phyloP scores from a whole-genome alignment of 2,888 invertebrate species.

The Pachymerium ferrugineum region DNA sequence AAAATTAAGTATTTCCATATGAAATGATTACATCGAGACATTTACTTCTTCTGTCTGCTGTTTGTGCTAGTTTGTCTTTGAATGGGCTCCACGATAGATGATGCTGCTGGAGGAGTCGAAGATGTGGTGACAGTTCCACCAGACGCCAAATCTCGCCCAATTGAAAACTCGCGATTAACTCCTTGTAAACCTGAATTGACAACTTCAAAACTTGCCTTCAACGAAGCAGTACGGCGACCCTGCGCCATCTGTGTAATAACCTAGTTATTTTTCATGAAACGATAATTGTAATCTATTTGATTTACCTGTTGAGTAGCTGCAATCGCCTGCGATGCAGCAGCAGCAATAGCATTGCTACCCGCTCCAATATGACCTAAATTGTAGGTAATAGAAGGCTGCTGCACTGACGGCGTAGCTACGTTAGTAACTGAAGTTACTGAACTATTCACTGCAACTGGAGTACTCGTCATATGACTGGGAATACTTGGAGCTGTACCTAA shows the following conservation, averaged over 20 bases:
- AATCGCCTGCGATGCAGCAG: conserved; percentile 91
- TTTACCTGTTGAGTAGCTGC: conserved; percentile 83
- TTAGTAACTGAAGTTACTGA: conserved; percentile 43
- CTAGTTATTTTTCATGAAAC: neutral
- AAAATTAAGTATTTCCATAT: neutral
- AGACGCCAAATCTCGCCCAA: conserved; percentile 61
- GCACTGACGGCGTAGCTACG: conserved; percentile 1
- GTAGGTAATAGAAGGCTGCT: conserved; percentile 42
- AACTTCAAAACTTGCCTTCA: conserved; percentile 93
- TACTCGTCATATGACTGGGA: neutral
- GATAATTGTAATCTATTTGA: too few species aligned
- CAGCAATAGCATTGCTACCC: conserved; percentile 80
- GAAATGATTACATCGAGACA: neutral
- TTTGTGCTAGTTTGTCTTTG: conserved; percentile 14
- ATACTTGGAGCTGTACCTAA: neutral
- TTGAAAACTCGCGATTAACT: conserved; percentile 56
- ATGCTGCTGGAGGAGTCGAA: conserved; percentile 37
- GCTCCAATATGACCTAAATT: conserved; percentile 74
- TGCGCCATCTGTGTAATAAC: conserved; percentile 69
- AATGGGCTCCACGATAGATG: conserved; percentile 32
- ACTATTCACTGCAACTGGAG: conserved; percentile 75
- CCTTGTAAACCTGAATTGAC: conserved; percentile 49
- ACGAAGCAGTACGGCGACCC: conserved; percentile 83
- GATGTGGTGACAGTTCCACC: conserved; percentile 60
- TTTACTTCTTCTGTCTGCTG: conserved; percentile 28